These are phyloP conservation scores for Neosilurus hyrtlii DNA, from an alignment of 2,797 vertebrate species.

Conservation along the genomic window DNA sequence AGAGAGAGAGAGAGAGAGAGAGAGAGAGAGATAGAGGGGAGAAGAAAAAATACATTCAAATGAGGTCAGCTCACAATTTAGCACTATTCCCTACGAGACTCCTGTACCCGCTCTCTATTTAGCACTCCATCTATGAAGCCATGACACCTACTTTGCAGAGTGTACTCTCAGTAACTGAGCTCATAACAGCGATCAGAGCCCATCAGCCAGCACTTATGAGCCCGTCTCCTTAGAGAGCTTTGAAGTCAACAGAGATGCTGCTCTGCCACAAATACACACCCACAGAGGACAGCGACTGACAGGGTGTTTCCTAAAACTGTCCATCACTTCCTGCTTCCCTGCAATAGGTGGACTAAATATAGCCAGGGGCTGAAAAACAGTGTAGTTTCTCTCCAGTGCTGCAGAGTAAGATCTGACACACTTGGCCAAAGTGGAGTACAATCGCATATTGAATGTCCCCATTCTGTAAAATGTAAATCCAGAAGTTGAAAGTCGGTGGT, in stretches of 20 bases:
- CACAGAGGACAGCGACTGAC: slow-evolving; percentile 39
- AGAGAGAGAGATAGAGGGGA: slow-evolving; percentile 41
- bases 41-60: slow-evolving; percentile 61
- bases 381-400: slow-evolving; percentile 33
- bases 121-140: slow-evolving; percentile 45
- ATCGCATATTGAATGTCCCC: background rate
- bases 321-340: slow-evolving; percentile 62
- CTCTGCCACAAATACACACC: slow-evolving; percentile 54
- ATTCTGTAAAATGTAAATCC: background rate
- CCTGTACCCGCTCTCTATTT: slow-evolving; percentile 57
- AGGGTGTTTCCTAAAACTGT: slow-evolving; percentile 64
- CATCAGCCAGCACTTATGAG: slow-evolving; percentile 36
- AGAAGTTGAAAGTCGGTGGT: background rate
- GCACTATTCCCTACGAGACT: slow-evolving; percentile 64
- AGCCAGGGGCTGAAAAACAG: slow-evolving; percentile 54
- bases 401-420: slow-evolving; percentile 40
- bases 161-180: slow-evolving; percentile 33
- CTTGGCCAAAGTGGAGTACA: background rate
- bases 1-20: slow-evolving; percentile 32
- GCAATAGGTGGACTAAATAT: slow-evolving; percentile 60
- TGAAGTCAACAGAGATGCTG: slow-evolving; percentile 22
- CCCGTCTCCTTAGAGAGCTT: slow-evolving; percentile 36
- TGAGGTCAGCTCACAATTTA: slow-evolving; percentile 76
- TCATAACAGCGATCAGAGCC: slow-evolving; percentile 45
- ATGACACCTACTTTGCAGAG: slow-evolving; percentile 43